phyloP scores from a whole-genome alignment of 2,888 invertebrate species.

The Lycia hirtaria region DNA sequence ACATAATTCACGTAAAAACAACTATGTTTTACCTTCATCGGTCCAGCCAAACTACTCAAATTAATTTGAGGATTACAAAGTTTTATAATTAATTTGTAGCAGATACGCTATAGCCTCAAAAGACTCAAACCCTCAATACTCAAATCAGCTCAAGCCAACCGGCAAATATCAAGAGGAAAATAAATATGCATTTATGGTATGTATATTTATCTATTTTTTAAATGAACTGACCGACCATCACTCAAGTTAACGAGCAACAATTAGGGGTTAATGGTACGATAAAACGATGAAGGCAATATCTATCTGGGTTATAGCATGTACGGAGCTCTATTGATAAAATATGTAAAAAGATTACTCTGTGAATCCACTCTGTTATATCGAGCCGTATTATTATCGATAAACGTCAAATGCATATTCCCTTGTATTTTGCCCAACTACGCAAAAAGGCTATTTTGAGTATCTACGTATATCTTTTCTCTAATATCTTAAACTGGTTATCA shows the following conservation, averaged over 20 bases:
- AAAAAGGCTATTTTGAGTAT: too few species aligned
- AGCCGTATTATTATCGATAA: slow-evolving; percentile 10
- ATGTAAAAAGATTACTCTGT: slow-evolving; percentile 15
- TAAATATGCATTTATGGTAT: slow-evolving; percentile 11
- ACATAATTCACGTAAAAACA: too few species aligned
- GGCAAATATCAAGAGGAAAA: not conserved
- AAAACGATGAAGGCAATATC: slow-evolving; percentile 35
- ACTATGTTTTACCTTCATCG: too few species aligned
- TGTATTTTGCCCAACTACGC: too few species aligned
- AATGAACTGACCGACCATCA: slow-evolving; percentile 33
- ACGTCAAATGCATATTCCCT: slow-evolving; percentile 11
- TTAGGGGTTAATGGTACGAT: slow-evolving; percentile 35
- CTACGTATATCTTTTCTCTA: too few species aligned
- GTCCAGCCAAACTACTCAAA: too few species aligned
- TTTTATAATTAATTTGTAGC: too few species aligned
- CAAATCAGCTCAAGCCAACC: not conserved
- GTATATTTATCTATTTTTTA: slow-evolving; percentile 29
- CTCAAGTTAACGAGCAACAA: slow-evolving; percentile 35
- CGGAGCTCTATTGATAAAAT: slow-evolving; percentile 11
- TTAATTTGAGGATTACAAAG: too few species aligned
- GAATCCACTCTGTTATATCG: not conserved
- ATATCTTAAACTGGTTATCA: too few species aligned
- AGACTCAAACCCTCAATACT: not conserved
- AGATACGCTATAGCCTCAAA: too few species aligned
- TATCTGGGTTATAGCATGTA: slow-evolving; percentile 14